phyloP scores from a whole-genome alignment of 2,888 invertebrate species.

The Hypomecis atomaria region DNA sequence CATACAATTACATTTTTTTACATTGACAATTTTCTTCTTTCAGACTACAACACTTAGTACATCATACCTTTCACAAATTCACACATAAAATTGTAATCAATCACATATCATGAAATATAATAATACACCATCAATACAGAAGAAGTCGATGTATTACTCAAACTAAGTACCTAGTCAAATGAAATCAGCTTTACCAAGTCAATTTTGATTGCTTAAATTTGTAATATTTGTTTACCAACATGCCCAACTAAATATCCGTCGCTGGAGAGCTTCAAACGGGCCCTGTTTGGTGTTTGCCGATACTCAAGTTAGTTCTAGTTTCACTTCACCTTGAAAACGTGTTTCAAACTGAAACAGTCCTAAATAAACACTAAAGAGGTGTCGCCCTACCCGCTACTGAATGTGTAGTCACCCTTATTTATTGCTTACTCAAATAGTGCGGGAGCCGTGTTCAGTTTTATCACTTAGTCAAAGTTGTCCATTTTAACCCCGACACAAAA shows the following conservation, averaged over 20 bases:
- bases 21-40: too few relatives aligned
- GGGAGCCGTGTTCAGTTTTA: conserved; percentile 7
- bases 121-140: too few relatives aligned
- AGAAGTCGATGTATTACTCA: neutral
- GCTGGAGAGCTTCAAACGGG: conserved; percentile 22
- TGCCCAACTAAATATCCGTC: conserved; percentile 15
- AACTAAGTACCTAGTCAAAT: neutral
- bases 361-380: conserved; percentile 28
- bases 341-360: conserved; percentile 27
- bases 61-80: too few relatives aligned
- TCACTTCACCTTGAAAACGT: conserved; percentile 27
- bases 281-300: conserved; percentile 16
- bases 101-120: neutral
- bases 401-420: conserved; percentile 56
- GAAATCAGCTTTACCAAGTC: neutral
- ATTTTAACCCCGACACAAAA: too few relatives aligned
- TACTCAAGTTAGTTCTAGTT: conserved; percentile 16
- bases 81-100: too few relatives aligned
- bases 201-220: neutral
- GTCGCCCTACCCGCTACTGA: conserved; percentile 44
- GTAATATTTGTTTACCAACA: conserved; percentile 13
- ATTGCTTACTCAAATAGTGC: conserved; percentile 45
- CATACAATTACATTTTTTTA: too few relatives aligned
- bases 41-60: too few relatives aligned
- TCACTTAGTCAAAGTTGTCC: neutral